Evolutionary conservation across 2,888 invertebrate species (phyloP).

Genomic region (Leptarthrus brevirostris): DNA sequence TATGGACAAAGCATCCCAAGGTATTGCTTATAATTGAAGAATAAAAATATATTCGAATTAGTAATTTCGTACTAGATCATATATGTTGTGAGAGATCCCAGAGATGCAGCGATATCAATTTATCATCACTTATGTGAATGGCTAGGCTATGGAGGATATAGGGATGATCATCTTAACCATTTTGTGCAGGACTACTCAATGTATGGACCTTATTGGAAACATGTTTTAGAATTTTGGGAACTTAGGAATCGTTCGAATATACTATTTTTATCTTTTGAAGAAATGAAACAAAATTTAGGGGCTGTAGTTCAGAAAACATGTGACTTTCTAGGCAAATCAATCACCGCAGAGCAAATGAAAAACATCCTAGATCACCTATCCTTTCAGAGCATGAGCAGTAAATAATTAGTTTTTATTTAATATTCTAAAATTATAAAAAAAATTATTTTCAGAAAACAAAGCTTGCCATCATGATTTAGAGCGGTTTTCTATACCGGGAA

Average conservation of each 20-base stretch:
- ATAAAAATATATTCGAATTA: too few species aligned
- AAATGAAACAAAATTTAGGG: conserved; percentile 58
- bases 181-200: conserved; percentile 53
- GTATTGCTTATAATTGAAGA: too few species aligned
- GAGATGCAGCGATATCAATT: conserved; percentile 86
- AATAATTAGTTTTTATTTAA: too few species aligned
- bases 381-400: conserved; percentile 54
- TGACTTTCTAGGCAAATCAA: conserved; percentile 53
- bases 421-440: too few species aligned
- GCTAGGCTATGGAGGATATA: conserved; percentile 76
- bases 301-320: conserved; percentile 53
- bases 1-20: conserved; percentile 64
- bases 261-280: conserved; percentile 59
- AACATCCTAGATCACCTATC: conserved; percentile 52
- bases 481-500: too few species aligned
- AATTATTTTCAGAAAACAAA: too few species aligned
- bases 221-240: conserved; percentile 59
- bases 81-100: conserved; percentile 87
- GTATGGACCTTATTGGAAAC: conserved; percentile 57
- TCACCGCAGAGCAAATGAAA: conserved; percentile 40
- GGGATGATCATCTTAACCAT: conserved; percentile 66
- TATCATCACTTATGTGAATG: conserved; percentile 78
- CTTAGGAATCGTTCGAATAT: conserved; percentile 57
- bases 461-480: too few species aligned
- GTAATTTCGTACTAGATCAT: conserved; percentile 71